phyloP scores from a whole-genome alignment of 2,113 vertebrate genomes.

The Fukomys damarensis region DNA sequence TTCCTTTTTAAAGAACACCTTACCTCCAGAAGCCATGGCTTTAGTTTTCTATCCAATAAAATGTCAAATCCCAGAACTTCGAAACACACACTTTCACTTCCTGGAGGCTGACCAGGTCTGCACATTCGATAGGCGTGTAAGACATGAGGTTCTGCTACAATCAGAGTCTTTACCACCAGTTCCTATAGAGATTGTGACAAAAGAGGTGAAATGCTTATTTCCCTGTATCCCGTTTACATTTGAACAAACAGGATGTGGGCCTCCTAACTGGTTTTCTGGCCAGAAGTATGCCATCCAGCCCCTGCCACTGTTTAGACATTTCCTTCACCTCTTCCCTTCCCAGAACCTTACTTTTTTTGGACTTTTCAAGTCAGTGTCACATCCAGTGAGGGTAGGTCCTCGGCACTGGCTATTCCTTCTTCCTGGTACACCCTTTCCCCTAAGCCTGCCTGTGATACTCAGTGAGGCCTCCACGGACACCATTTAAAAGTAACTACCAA shows the following conservation, averaged over 20 bases:
- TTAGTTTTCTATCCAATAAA: constrained; percentile 97
- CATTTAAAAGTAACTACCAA: neutral
- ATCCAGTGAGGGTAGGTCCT: neutral
- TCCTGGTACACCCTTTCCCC: neutral
- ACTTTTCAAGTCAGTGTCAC: neutral
- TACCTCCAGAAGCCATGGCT: constrained; percentile 99
- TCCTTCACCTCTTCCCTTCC: neutral
- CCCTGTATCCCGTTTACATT: neutral
- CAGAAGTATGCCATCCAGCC: no score
- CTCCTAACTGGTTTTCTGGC: no score
- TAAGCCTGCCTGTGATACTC: neutral
- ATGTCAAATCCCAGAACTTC: constrained; percentile 99
- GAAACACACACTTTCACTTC: constrained; percentile 98
- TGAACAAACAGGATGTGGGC: neutral
- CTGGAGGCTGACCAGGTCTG: constrained; percentile 96
- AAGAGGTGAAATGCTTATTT: neutral
- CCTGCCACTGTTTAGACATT: neutral
- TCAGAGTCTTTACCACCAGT: constrained; percentile 97
- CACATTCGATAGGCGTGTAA: constrained; percentile 99
- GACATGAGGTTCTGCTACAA: constrained; percentile 97
- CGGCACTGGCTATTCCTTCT: neutral
- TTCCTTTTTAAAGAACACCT: constrained; percentile 60
- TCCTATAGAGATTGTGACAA: constrained; percentile 87
- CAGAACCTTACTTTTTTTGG: neutral
- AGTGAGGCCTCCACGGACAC: neutral